Base-by-base conservation (phyloP, 2,113 vertebrate species). In the Indicator indicator region DNA sequence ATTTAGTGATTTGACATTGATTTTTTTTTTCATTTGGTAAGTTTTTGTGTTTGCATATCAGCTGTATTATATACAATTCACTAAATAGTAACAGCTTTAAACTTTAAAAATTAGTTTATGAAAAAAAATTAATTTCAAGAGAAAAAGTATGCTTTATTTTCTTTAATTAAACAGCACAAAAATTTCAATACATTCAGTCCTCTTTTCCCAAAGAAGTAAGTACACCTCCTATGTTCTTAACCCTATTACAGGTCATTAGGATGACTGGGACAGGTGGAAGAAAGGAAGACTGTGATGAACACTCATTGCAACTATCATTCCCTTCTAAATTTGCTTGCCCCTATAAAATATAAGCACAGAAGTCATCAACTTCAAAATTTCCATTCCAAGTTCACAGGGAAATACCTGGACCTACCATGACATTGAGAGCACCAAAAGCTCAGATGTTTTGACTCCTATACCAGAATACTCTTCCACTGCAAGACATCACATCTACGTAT, bases 111-210 rank as follows among this genome's bases (percentile, higher is more conserved):
- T 33, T 2, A 55, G 32, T 81, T 92, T 36, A 68, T n/a, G 6
- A 86, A 70, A 63, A 50, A 52, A 52, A 90, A 44, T 12, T 20
- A 72, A 91, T 72, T 9, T 16, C 9, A 86, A 21, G 9, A 44
- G 28, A 15, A 54, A 77, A 7, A 2, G 1, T 0, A 0, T 4
- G 26, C n/a, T 16, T 11, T 63, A 21, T 75, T 38, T 44, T 77
- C 92, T 67, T 89, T 56, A n/a, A 28, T 88, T 58, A 65, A 88
- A 63, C 3, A 86, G 14, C 38, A 76, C 32, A 62, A 26, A 42
- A 6, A n/a, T 70, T 93, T 62, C 24, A 50, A n/a, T 50, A 6
- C 8, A 42, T 16, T 79, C 48, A 69, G 15, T 48, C 14, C 27
- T 64, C 30, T 74, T 77, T 88, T 32, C 23, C 19, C n/a, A 46